Conservation (phyloP, 2,797 vertebrate species). For the Aselliscus stoliczkanus region DNA sequence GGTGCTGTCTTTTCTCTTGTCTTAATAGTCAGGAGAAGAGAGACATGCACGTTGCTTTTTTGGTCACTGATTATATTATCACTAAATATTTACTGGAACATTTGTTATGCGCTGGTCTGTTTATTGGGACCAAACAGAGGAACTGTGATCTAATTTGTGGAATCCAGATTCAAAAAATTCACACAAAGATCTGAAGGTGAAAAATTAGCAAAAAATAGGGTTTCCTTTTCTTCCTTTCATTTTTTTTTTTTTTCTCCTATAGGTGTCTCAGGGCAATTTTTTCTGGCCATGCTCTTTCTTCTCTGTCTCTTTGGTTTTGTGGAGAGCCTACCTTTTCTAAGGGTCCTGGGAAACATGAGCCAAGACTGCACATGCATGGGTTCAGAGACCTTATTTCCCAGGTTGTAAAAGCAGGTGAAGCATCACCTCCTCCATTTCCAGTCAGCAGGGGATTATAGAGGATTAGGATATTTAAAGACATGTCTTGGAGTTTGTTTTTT, state of each 20-base stretch:
- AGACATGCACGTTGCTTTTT: background rate
- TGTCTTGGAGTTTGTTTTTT: slow-evolving; percentile 35
- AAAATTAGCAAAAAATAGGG: background rate
- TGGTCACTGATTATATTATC: background rate
- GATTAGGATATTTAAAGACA: slow-evolving; percentile 2
- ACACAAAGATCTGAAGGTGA: background rate
- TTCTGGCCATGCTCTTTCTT: background rate
- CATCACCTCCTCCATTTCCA: background rate
- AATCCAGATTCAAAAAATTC: background rate
- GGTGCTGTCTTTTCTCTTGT: background rate
- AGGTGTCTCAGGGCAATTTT: background rate
- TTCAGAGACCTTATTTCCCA: background rate
- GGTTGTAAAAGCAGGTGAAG: slow-evolving; percentile 13
- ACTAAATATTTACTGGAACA: background rate
- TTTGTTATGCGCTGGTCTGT: background rate
- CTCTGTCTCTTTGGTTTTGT: background rate
- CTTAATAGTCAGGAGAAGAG: background rate
- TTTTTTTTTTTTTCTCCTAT: background rate
- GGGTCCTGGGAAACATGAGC: background rate
- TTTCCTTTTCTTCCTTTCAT: background rate
- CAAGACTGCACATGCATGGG: background rate
- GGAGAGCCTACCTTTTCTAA: background rate
- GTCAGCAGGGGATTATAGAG: background rate
- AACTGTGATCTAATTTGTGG: background rate
- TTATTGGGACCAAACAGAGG: background rate